These are phyloP conservation scores for Sitta carolinensis DNA, from an alignment of 2,797 vertebrate genomes.

Conservation along the genomic window DNA sequence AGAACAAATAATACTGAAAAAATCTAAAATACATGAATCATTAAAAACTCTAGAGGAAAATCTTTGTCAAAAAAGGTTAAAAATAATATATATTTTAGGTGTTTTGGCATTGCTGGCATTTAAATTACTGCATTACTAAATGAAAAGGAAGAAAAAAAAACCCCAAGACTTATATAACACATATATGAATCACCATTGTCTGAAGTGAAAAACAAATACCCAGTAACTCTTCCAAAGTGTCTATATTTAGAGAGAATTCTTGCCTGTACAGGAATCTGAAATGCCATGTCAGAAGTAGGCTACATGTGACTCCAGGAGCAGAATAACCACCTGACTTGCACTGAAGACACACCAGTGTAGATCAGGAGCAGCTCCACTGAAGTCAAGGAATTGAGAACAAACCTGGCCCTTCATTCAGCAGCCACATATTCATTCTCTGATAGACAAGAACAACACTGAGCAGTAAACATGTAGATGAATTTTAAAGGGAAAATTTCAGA, in stretches of 20 bases:
- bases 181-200: neutral
- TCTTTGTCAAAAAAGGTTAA: neutral
- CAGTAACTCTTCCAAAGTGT: neutral
- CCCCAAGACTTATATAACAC: fast-evolving
- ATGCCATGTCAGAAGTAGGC: neutral
- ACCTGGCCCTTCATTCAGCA: neutral
- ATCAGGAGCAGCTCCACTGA: neutral
- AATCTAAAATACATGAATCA: neutral
- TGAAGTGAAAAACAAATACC: neutral
- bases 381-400: neutral
- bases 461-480: neutral
- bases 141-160: neutral
- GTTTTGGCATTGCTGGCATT: neutral
- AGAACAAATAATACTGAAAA: neutral
- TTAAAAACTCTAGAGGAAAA: neutral
- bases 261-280: neutral
- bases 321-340: neutral
- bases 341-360: neutral
- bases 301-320: neutral
- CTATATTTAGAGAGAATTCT: neutral
- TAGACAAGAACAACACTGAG: neutral
- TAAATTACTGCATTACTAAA: neutral
- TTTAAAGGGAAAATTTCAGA: neutral
- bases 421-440: neutral
- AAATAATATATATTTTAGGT: neutral